A percentile compares a stretch with the other conserved stretches of the same genome.
Evolutionary conservation across 1,140 invertebrate species (phyloP).

Genomic region (Lucilia sericata): DNA sequence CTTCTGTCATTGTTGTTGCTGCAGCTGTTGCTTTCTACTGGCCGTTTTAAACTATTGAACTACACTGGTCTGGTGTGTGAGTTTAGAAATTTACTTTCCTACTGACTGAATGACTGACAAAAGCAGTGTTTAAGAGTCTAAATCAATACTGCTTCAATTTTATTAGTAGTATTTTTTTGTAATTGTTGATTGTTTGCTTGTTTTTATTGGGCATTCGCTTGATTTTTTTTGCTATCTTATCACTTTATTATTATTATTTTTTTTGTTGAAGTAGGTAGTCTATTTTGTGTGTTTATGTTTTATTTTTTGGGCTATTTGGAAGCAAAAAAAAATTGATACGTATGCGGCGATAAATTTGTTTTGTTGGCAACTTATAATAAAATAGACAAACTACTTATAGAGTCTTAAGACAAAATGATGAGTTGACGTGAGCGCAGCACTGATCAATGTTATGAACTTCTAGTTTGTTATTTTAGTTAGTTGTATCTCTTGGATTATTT

Average conservation of each 20-base stretch:
- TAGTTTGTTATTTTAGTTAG: neutral
- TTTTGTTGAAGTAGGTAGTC: neutral
- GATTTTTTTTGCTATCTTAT: neutral
- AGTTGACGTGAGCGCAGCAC: slow-evolving; percentile 1
- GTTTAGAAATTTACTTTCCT: neutral
- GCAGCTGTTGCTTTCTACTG: neutral
- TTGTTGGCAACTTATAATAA: slow-evolving; percentile 1
- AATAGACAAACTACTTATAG: neutral
- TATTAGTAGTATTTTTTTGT: neutral
- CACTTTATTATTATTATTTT: neutral
- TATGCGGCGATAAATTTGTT: slow-evolving; percentile 13
- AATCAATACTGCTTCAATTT: slow-evolving; percentile 1
- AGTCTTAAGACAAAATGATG: neutral
- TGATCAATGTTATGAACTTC: neutral
- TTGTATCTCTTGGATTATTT: neutral
- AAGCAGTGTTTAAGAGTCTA: neutral
- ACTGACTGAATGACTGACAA: neutral
- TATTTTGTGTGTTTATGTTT: too few relatives aligned
- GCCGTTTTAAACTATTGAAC: neutral
- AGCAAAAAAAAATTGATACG: neutral
- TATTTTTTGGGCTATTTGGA: too few relatives aligned
- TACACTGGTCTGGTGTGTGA: neutral
- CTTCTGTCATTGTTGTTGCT: slow-evolving; percentile 6
- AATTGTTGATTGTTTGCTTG: neutral
- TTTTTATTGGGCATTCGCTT: neutral